phyloP scores from a whole-genome alignment of 2,888 invertebrate species.

The Colletes collaris region DNA sequence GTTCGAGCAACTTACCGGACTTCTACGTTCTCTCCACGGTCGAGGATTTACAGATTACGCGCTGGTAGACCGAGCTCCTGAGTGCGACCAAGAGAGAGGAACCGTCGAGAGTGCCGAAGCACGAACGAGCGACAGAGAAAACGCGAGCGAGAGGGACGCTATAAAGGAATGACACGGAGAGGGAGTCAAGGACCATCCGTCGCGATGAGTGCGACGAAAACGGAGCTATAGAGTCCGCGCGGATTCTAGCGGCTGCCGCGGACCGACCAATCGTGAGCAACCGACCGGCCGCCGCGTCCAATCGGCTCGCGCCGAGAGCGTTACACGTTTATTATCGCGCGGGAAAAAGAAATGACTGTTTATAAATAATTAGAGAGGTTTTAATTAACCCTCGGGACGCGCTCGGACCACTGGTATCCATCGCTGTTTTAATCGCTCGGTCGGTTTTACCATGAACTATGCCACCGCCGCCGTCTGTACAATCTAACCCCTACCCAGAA shows the following conservation, averaged over 20 bases:
- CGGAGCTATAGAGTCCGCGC: slow-evolving; percentile 71
- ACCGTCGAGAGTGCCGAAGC: slow-evolving; percentile 46
- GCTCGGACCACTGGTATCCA: slow-evolving; percentile 71
- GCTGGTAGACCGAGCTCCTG: slow-evolving; percentile 71
- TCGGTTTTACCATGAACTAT: slow-evolving; percentile 61
- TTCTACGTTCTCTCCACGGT: slow-evolving; percentile 79
- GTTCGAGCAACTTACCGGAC: slow-evolving; percentile 82
- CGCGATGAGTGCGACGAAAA: slow-evolving; percentile 63
- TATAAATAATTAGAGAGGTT: slow-evolving; percentile 83
- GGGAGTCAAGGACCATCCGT: slow-evolving; percentile 63
- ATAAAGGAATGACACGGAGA: slow-evolving; percentile 55
- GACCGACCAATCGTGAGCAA: slow-evolving; percentile 67
- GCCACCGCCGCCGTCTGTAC: slow-evolving; percentile 45
- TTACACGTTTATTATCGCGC: slow-evolving; percentile 80
- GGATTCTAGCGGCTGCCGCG: slow-evolving; percentile 63
- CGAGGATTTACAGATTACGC: slow-evolving; percentile 83
- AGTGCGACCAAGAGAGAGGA: slow-evolving; percentile 58
- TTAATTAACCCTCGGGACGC: slow-evolving; percentile 82
- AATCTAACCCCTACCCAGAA: slow-evolving; percentile 25
- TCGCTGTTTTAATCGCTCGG: slow-evolving; percentile 77
- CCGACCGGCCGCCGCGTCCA: slow-evolving; percentile 61
- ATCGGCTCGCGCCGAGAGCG: slow-evolving; percentile 61
- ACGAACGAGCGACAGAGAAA: slow-evolving; percentile 41
- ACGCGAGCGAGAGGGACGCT: slow-evolving; percentile 33
- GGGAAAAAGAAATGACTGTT: slow-evolving; percentile 81